Evolutionary conservation across 2,113 vertebrate species (phyloP), one percentile per base, ranked within the genome.

Genomic region (Pseudorhombus dupliciocellatus): DNA sequence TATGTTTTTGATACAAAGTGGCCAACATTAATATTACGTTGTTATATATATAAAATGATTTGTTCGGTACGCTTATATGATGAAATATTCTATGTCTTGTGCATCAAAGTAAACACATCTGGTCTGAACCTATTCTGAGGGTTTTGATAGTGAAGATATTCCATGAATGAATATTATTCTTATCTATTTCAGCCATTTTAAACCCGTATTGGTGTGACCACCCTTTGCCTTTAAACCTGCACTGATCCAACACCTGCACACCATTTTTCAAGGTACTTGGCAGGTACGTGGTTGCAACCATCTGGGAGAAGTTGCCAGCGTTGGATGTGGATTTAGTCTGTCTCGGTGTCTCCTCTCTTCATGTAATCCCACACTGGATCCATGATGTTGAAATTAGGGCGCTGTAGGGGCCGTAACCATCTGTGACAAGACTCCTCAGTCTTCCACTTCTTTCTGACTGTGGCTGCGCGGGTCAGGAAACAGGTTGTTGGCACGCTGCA

Each of bases 261-360:
- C 22, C 57, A 60, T 60, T 60, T 60, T 60, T 60, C 34, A 60
- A 60, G 21, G 25, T 7, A 56, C 54, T 56, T 56, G 54, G 18
- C 55, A 34, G 55, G 59, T 25, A 61, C 22, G 46, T 22, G 25
- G 18, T 61, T 44, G 14, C 4, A 20, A 25, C 7, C 59, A 61
- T 61, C 37, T 44, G 24, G 59, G 40, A 42, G 34, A 42, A 25
- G 21, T 40, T 60, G 57, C 31, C 28, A 40, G 34, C 7, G 20
- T 34, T 58, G 20, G n/a, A 40, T 24, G 57, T 40, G 34, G 57
- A 40, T 24, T 59, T 59, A 40, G 21, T 40, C 57, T 24, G 34
- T 61, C 58, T 44, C 21, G 16, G 58, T 42, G 37, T 20, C 58
- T 18, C 44, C 58, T 25, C n/a, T 44, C 58, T 10, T 61, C 37